Conservation (phyloP, 2,888 invertebrate species). For the Stenurella melanura region DNA sequence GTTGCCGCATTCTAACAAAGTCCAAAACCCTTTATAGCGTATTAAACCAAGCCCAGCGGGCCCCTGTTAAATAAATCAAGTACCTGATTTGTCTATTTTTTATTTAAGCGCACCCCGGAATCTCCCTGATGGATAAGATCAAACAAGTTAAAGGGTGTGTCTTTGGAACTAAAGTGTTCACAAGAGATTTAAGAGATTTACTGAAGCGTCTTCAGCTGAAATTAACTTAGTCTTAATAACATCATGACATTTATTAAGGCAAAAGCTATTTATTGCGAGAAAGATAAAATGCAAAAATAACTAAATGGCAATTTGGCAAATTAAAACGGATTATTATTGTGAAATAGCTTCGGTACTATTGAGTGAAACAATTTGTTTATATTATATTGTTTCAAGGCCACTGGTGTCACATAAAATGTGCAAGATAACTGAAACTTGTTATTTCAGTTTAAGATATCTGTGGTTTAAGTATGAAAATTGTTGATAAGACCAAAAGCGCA, state of each 20-base stretch:
- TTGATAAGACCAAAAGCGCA: too few relatives aligned
- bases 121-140: slow-evolving; percentile 28
- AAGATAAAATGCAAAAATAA: background rate
- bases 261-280: background rate
- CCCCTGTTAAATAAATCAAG: slow-evolving; percentile 17
- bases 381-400: too few relatives aligned
- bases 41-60: background rate
- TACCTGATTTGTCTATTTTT: slow-evolving; percentile 17
- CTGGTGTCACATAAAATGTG: too few relatives aligned
- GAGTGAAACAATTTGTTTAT: too few relatives aligned
- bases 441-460: too few relatives aligned
- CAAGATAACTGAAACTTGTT: too few relatives aligned
- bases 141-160: slow-evolving; percentile 29
- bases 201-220: background rate
- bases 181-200: slow-evolving; percentile 22
- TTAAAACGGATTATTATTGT: background rate
- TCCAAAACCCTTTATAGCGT: background rate
- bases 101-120: slow-evolving; percentile 1
- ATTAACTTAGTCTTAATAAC: slow-evolving; percentile 15
- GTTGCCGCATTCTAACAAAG: background rate
- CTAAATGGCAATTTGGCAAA: background rate
- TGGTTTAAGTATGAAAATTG: too few relatives aligned
- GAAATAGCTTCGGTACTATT: too few relatives aligned
- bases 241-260: slow-evolving; percentile 3
- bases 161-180: slow-evolving; percentile 16